phyloP scores from a whole-genome alignment of 2,888 invertebrate genomes.

The Neoaliturus tenellus region DNA sequence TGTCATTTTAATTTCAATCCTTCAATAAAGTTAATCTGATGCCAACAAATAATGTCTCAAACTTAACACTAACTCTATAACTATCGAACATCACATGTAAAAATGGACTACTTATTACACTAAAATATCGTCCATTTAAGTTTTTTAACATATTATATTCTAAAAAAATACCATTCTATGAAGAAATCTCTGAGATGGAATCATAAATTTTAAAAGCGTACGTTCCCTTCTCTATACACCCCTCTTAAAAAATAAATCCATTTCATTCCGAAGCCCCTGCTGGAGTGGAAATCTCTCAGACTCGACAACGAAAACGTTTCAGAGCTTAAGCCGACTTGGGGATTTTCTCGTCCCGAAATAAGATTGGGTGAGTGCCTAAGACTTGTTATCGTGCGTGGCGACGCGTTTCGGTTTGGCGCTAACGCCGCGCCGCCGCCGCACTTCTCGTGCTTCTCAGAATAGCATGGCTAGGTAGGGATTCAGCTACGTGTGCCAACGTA shows the following conservation, averaged over 20 bases:
- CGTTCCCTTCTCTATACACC: neutral
- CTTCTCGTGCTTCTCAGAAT: neutral
- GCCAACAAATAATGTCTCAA: too few relatives aligned
- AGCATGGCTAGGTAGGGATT: neutral
- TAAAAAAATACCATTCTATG: too few relatives aligned
- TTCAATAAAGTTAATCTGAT: too few relatives aligned
- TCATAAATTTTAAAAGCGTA: neutral
- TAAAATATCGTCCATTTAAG: too few relatives aligned
- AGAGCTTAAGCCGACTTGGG: slow-evolving; percentile 21
- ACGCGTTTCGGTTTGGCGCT: neutral
- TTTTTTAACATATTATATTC: too few relatives aligned
- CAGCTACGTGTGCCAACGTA: neutral
- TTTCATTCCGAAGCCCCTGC: neutral
- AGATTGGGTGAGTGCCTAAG: slow-evolving; percentile 22
- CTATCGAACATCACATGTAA: too few relatives aligned
- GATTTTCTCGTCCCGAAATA: slow-evolving; percentile 27
- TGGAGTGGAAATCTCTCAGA: neutral
- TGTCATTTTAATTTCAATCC: too few relatives aligned
- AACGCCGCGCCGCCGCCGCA: neutral
- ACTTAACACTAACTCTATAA: too few relatives aligned
- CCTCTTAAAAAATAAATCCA: neutral
- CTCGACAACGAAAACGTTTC: slow-evolving; percentile 32
- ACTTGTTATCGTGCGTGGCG: neutral
- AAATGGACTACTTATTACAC: too few relatives aligned
- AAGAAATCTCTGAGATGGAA: neutral